Conservation (phyloP, 2,888 invertebrate genomes). For the Lymantria monacha region DNA sequence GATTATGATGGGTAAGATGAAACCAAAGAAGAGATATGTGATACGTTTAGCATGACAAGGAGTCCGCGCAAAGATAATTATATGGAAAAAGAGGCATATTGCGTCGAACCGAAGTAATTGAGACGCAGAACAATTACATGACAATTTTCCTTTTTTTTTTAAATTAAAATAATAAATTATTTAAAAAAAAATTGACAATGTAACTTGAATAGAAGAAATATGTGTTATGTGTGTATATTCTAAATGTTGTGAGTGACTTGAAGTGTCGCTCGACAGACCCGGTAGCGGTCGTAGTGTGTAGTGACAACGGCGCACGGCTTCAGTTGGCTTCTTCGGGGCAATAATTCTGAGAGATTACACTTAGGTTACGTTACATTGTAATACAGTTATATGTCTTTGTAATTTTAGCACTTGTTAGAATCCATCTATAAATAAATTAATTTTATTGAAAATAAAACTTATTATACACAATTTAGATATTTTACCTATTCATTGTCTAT, state of each 20-base stretch:
- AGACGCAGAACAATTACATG: no score
- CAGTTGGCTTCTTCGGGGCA: conserved; percentile 69
- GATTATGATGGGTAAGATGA: no score
- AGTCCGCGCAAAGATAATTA: no score
- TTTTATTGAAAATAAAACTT: conserved; percentile 41
- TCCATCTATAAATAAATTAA: conserved; percentile 43
- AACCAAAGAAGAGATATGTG: no score
- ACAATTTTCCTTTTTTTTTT: no score
- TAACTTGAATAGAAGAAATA: conserved; percentile 4
- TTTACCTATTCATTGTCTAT: conserved; percentile 32
- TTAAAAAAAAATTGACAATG: no score
- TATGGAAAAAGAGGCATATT: no score
- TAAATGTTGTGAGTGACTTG: conserved; percentile 52
- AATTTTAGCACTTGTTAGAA: conserved; percentile 54
- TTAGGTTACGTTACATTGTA: conserved; percentile 36
- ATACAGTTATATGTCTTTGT: conserved; percentile 44
- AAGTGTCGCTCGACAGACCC: conserved; percentile 77
- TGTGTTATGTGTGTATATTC: conserved; percentile 17
- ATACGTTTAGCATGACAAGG: no score
- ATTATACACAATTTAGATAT: conserved; percentile 37
- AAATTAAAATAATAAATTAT: no score
- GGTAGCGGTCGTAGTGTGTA: conserved; percentile 68
- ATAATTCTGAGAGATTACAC: conserved; percentile 59
- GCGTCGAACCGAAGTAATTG: no score
- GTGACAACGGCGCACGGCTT: conserved; percentile 78